Percentiles rank a stretch among this genome's conserved stretches.
phyloP scores from a whole-genome alignment of 2,113 vertebrate species.

The Sarotherodon lohbergeri region DNA sequence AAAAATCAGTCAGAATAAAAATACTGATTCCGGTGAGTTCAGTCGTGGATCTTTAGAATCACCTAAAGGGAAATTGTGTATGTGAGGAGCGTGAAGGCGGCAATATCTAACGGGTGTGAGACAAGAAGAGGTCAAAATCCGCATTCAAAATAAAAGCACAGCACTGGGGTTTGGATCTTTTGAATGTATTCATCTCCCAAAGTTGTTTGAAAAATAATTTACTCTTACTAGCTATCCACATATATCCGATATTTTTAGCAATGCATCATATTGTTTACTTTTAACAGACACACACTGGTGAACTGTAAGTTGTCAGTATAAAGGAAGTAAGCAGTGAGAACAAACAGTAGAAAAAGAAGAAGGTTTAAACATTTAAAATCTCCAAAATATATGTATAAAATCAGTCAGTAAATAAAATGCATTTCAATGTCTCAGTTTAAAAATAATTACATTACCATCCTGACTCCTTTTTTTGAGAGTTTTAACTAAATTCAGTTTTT shows the following conservation, averaged over 20 bases:
- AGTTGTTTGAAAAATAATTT: not conserved
- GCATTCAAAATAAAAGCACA: constrained; percentile 17
- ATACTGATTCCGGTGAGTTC: not conserved
- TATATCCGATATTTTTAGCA: rapidly evolving
- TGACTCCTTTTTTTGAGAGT: not conserved
- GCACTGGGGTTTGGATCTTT: not conserved
- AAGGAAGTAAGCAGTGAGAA: not conserved
- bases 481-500: not conserved
- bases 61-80: not conserved
- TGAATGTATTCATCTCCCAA: not conserved
- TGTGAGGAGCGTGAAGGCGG: not conserved
- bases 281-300: not conserved
- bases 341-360: rapidly evolving
- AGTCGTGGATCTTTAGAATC: not conserved
- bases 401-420: not conserved
- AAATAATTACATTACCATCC: rapidly evolving
- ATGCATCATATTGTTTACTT: not conserved
- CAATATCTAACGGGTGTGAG: not conserved
- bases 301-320: not conserved
- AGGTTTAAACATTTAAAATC: not conserved
- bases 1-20: not conserved
- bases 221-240: not conserved
- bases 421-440: rapidly evolving
- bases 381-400: not conserved
- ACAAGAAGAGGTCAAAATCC: not conserved